Conservation (phyloP, 2,888 invertebrate species). For the Calameuta pallipes region DNA sequence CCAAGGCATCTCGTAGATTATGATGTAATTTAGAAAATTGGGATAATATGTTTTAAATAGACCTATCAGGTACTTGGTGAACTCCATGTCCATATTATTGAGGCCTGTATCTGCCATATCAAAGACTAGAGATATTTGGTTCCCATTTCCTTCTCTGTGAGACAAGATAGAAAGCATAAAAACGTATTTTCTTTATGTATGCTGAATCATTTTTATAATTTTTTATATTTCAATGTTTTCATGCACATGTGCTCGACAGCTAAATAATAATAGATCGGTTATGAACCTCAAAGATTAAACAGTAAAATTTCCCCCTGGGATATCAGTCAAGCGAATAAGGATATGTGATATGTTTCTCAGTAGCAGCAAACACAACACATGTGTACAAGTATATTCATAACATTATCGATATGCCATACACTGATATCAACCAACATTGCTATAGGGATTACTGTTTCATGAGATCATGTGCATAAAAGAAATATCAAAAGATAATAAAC, state of each 20-base stretch:
- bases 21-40: constrained; percentile 85
- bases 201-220: constrained; percentile 1
- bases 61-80: constrained; percentile 87
- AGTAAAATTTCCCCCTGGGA: not conserved
- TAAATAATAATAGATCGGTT: not conserved
- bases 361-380: not conserved
- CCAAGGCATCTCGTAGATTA: constrained; percentile 96
- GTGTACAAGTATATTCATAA: not conserved
- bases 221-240: not conserved
- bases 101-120: constrained; percentile 91
- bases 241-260: not conserved
- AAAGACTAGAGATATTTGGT: constrained; percentile 86
- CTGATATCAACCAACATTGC: not conserved
- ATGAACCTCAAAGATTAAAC: not conserved
- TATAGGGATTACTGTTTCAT: not conserved
- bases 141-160: constrained; percentile 77
- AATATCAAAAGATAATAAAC: constrained; percentile 21
- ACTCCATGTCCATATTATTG: constrained; percentile 91
- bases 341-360: not conserved
- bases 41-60: constrained; percentile 92
- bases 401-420: not conserved
- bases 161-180: constrained; percentile 11
- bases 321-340: not conserved
- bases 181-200: not conserved
- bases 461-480: not conserved